phyloP scores from a whole-genome alignment of 2,113 vertebrate species.

The Toxostoma redivivum region DNA sequence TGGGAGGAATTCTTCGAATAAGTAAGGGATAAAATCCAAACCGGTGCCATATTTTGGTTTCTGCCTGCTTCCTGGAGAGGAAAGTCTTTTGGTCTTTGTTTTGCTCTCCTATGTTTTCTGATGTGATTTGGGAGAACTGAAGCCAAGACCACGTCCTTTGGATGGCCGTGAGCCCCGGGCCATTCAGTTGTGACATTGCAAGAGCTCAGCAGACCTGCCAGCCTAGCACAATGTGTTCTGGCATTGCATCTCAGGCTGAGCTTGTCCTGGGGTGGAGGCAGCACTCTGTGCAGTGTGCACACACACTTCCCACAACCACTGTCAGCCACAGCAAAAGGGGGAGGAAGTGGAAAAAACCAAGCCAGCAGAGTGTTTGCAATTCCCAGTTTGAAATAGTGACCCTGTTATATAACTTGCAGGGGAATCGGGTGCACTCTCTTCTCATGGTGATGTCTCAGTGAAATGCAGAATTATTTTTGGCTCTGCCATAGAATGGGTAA shows the following conservation, averaged over 20 bases:
- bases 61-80: neutral
- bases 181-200: rapidly evolving
- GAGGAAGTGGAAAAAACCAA: neutral
- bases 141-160: neutral
- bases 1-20: neutral
- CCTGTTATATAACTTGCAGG: neutral
- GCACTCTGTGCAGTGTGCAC: neutral
- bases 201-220: neutral
- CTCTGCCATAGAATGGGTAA: neutral
- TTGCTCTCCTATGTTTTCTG: neutral
- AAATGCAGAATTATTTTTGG: neutral
- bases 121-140: neutral
- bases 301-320: neutral
- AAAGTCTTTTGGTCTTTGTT: neutral
- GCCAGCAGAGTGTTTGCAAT: neutral
- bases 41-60: neutral
- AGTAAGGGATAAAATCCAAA: neutral
- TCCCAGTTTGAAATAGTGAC: neutral
- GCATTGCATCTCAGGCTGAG: neutral
- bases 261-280: neutral
- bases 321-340: neutral
- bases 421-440: neutral
- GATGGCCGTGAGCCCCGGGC: rapidly evolving
- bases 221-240: neutral
- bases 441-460: rapidly evolving